Evolutionary conservation across 2,888 invertebrate genomes (phyloP).

Genomic region (Drosophila merina): DNA sequence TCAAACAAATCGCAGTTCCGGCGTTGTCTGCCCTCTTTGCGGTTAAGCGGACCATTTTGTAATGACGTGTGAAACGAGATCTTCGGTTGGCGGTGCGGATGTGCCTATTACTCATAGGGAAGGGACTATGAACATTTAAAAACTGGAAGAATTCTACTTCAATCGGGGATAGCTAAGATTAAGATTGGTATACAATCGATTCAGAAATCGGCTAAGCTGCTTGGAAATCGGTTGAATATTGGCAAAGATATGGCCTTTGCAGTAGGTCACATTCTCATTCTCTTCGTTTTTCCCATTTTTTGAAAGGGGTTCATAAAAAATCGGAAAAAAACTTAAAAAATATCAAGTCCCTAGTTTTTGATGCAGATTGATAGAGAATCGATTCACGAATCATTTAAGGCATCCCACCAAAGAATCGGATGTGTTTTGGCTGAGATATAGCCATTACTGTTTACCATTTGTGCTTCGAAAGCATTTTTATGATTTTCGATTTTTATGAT

Average conservation of each 20-base stretch:
- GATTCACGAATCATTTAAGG: background rate
- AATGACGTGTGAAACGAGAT: slow-evolving; percentile 48
- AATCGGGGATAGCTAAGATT: too few relatives aligned
- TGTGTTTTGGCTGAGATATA: too few relatives aligned
- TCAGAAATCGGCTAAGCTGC: background rate
- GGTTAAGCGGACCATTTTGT: slow-evolving; percentile 33
- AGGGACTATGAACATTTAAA: background rate
- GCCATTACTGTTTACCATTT: too few relatives aligned
- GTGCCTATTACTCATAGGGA: slow-evolving; percentile 57
- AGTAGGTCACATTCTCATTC: too few relatives aligned
- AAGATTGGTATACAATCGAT: background rate
- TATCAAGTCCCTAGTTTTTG: background rate
- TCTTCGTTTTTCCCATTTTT: too few relatives aligned
- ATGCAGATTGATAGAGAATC: background rate
- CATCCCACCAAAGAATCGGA: background rate
- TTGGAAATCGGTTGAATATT: background rate
- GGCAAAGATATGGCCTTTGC: background rate
- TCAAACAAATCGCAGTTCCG: slow-evolving; percentile 73
- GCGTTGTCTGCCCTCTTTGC: slow-evolving; percentile 46
- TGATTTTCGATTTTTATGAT: too few relatives aligned
- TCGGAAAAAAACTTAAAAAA: background rate
- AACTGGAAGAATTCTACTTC: too few relatives aligned
- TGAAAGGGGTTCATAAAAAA: background rate
- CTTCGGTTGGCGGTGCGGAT: slow-evolving; percentile 65
- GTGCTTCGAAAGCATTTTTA: too few relatives aligned